These are phyloP conservation scores for Paracanthobrama guichenoti DNA, from an alignment of 2,113 vertebrate species.

Conservation along the genomic window DNA sequence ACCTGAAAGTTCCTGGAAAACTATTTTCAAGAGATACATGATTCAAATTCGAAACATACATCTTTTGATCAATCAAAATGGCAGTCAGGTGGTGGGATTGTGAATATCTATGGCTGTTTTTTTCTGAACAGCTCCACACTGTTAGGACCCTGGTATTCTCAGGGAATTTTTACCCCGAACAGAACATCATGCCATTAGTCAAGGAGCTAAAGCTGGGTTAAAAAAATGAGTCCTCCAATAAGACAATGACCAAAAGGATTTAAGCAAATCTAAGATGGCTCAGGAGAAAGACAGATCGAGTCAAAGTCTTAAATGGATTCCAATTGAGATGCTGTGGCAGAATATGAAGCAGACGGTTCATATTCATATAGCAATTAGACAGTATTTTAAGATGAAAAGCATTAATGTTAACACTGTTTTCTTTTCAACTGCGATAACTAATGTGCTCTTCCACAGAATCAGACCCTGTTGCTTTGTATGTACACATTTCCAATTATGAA, in stretches of 20 bases:
- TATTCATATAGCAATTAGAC: neutral
- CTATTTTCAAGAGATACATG: neutral
- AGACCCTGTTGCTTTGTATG: neutral
- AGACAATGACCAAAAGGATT: slow-evolving; percentile 1
- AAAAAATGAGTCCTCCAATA: neutral
- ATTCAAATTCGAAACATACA: neutral
- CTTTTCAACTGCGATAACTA: neutral
- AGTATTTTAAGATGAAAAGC: neutral
- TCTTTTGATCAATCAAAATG: neutral
- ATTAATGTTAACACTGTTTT: neutral
- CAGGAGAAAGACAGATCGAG: neutral
- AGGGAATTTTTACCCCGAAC: neutral
- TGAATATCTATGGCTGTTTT: neutral
- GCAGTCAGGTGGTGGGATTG: neutral
- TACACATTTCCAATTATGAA: neutral
- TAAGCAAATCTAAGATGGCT: slow-evolving; percentile 17
- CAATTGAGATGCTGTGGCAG: neutral
- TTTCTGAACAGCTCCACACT: neutral
- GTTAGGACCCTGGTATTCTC: neutral
- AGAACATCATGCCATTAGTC: slow-evolving; percentile 1
- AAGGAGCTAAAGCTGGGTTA: neutral
- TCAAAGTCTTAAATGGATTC: slow-evolving; percentile 1
- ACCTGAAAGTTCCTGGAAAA: neutral
- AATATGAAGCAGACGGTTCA: neutral
- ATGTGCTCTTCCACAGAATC: neutral